phyloP scores from a whole-genome alignment of 2,888 invertebrate species.

The Himalopsyche anomala region DNA sequence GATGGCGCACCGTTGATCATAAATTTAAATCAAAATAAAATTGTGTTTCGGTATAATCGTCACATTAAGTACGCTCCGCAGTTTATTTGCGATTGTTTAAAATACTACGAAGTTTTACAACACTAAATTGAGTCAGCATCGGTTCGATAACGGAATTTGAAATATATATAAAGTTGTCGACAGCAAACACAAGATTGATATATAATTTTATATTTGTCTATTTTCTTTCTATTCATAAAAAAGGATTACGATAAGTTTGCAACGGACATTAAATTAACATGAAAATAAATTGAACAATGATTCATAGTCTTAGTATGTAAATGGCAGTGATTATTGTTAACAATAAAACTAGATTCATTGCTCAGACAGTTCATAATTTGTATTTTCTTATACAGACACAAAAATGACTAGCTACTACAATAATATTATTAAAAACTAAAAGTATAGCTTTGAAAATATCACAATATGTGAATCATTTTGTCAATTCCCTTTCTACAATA shows the following conservation, averaged over 20 bases:
- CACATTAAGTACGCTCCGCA: constrained; percentile 24
- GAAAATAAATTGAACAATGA: constrained; percentile 43
- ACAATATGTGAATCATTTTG: constrained; percentile 38
- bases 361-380: constrained; percentile 3
- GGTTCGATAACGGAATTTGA: too few species aligned
- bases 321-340: constrained; percentile 49
- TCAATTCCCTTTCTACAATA: constrained; percentile 35
- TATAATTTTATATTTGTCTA: too few species aligned
- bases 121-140: too few species aligned
- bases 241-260: not conserved
- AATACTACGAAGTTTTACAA: too few species aligned
- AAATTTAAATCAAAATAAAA: constrained; percentile 16
- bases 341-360: constrained; percentile 41
- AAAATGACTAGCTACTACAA: constrained; percentile 26
- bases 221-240: too few species aligned
- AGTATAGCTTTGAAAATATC: constrained; percentile 42
- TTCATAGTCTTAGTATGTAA: constrained; percentile 39
- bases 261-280: not conserved
- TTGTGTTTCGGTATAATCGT: not conserved
- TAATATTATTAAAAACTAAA: constrained; percentile 41
- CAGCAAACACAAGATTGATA: too few species aligned
- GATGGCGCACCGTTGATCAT: not conserved
- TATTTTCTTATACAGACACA: not conserved
- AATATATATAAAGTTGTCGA: too few species aligned
- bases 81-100: not conserved